Conservation (phyloP, 2,113 vertebrate species). For the Platichthys stellatus region DNA sequence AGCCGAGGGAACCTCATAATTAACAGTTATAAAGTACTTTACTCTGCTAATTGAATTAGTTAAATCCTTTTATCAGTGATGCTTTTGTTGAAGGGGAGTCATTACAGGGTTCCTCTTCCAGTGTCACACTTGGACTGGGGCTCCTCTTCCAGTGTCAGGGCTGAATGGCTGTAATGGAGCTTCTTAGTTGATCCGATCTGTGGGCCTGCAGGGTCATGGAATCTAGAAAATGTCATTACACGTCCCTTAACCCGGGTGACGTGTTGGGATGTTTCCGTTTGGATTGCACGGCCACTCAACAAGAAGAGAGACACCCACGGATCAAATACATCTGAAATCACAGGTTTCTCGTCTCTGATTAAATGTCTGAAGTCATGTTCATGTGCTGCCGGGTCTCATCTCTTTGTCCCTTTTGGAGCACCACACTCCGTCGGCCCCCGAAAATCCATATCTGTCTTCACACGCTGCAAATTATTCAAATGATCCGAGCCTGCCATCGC, state of each 20-base stretch:
- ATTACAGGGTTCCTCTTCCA: slow-evolving; percentile 74
- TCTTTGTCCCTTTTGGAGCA: slow-evolving; percentile 38
- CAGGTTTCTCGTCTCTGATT: slow-evolving; percentile 39
- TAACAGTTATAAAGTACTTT: slow-evolving; percentile 87
- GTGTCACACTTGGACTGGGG: slow-evolving; percentile 47
- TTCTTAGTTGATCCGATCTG: slow-evolving; percentile 59
- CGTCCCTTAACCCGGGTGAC: slow-evolving; percentile 29
- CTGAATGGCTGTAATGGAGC: slow-evolving; percentile 68
- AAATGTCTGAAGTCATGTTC: slow-evolving; percentile 65
- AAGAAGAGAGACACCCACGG: slow-evolving; percentile 20
- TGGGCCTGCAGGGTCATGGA: slow-evolving; percentile 4
- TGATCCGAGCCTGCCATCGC: slow-evolving; percentile 51
- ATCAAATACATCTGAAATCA: slow-evolving; percentile 52
- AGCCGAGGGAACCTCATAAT: slow-evolving; percentile 82
- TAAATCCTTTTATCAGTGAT: slow-evolving; percentile 84
- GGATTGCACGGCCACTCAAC: slow-evolving; percentile 21
- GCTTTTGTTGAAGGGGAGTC: slow-evolving; percentile 77
- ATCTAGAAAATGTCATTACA: slow-evolving; percentile 23
- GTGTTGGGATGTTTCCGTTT: not conserved
- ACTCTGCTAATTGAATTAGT: slow-evolving; percentile 86
- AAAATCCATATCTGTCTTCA: slow-evolving; percentile 51
- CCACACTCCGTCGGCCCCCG: slow-evolving; percentile 6
- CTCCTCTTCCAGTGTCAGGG: slow-evolving; percentile 51
- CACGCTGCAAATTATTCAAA: slow-evolving; percentile 77
- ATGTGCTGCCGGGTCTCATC: slow-evolving; percentile 49